Percentiles rank a stretch among this genome's conserved stretches.
Evolutionary conservation across 2,113 vertebrate genomes (phyloP).

Genomic region (Tragelaphus strepsiceros): DNA sequence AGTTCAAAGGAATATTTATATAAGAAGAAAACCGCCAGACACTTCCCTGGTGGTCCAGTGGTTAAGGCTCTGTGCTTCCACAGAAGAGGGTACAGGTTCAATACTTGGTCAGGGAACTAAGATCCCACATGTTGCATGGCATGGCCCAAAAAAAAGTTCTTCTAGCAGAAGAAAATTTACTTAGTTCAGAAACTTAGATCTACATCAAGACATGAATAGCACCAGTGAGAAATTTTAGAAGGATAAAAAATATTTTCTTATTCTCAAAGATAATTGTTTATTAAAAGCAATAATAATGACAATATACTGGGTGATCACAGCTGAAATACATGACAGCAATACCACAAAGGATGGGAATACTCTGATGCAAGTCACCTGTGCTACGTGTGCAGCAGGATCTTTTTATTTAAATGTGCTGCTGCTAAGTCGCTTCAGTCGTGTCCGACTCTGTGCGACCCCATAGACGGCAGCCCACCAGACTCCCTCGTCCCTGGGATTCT

Average conservation of each 20-base stretch:
- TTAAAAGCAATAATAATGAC: background rate
- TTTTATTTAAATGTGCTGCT: background rate
- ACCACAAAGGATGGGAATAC: background rate
- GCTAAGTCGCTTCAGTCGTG: no score
- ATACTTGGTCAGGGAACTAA: background rate
- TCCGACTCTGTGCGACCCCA: no score
- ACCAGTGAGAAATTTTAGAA: background rate
- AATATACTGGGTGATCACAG: background rate
- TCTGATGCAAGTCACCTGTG: background rate
- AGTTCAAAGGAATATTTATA: background rate
- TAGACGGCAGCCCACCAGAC: no score
- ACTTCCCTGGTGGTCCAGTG: background rate
- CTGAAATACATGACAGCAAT: background rate
- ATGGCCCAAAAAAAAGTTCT: background rate
- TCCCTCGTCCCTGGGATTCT: no score
- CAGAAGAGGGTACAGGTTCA: background rate
- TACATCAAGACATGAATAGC: background rate
- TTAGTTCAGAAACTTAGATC: background rate
- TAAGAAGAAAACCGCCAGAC: background rate
- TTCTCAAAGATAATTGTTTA: background rate
- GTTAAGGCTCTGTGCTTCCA: background rate
- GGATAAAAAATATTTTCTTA: background rate
- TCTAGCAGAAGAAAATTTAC: background rate
- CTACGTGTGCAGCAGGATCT: background rate
- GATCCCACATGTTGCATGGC: background rate